Evolutionary conservation across 2,113 vertebrate species (phyloP).

Genomic region (Gadus chalcogrammus): DNA sequence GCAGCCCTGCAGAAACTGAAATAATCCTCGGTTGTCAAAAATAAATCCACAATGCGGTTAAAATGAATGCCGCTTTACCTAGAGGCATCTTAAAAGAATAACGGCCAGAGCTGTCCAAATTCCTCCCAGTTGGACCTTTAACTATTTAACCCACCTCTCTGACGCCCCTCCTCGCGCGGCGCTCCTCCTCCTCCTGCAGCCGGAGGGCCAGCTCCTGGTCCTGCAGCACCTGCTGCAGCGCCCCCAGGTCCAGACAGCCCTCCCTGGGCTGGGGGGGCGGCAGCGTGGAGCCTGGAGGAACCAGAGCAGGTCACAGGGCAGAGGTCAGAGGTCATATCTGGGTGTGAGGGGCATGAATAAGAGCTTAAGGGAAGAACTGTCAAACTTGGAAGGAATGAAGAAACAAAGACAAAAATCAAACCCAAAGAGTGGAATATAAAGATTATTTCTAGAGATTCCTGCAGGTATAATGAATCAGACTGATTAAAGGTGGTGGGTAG

Average conservation of each 20-base stretch:
- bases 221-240: slow-evolving; percentile 65
- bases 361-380: neutral
- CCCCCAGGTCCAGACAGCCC: slow-evolving; percentile 52
- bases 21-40: too few relatives aligned
- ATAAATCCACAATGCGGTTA: too few relatives aligned
- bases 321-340: neutral
- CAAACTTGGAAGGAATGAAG: neutral
- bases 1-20: too few relatives aligned
- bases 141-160: neutral
- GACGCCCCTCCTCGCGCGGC: slow-evolving; percentile 32
- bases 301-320: neutral
- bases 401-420: neutral
- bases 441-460: neutral
- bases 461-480: too few relatives aligned
- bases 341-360: neutral
- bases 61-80: too few relatives aligned
- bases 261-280: slow-evolving; percentile 20
- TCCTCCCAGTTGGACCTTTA: too few relatives aligned
- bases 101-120: too few relatives aligned
- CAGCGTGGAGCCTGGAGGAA: slow-evolving; percentile 14
- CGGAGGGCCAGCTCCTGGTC: slow-evolving; percentile 69
- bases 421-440: neutral
- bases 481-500: neutral
- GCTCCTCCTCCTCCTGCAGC: slow-evolving; percentile 70
- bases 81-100: too few relatives aligned